phyloP scores from a whole-genome alignment of 2,113 vertebrate species.

The Micronycteris hirsuta region DNA sequence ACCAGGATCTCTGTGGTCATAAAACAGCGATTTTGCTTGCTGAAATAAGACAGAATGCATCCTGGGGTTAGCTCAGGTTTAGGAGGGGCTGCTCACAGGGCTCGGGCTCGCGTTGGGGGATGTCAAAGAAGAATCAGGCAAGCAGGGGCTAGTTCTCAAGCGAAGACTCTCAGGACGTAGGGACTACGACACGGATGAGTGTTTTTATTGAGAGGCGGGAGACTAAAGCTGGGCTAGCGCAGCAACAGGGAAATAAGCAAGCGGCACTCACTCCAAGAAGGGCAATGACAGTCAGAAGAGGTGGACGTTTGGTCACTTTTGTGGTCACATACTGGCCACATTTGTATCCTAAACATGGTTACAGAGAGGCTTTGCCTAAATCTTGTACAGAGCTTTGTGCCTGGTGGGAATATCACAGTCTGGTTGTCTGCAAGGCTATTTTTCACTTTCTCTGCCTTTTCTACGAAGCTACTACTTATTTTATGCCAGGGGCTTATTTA shows the following conservation, averaged over 20 bases:
- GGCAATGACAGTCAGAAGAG: background rate
- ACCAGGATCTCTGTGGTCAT: background rate
- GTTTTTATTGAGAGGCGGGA: background rate
- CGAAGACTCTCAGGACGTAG: background rate
- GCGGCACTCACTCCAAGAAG: background rate
- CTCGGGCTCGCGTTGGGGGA: background rate
- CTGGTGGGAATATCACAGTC: background rate
- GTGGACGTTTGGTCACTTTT: no score
- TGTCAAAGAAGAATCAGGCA: background rate
- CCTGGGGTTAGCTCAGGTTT: background rate
- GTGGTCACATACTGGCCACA: background rate
- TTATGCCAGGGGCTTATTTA: background rate
- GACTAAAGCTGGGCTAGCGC: background rate
- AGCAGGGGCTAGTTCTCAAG: background rate
- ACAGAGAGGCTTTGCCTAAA: background rate
- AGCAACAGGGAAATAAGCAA: background rate
- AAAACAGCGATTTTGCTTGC: background rate
- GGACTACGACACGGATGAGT: background rate
- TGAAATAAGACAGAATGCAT: background rate
- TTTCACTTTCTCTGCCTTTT: background rate
- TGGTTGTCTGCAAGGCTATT: background rate
- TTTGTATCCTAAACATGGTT: background rate
- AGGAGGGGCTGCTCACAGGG: background rate
- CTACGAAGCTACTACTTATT: background rate
- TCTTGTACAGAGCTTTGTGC: background rate